Conservation (phyloP, 1,140 invertebrate species). For the Xylocopa sonorina region DNA sequence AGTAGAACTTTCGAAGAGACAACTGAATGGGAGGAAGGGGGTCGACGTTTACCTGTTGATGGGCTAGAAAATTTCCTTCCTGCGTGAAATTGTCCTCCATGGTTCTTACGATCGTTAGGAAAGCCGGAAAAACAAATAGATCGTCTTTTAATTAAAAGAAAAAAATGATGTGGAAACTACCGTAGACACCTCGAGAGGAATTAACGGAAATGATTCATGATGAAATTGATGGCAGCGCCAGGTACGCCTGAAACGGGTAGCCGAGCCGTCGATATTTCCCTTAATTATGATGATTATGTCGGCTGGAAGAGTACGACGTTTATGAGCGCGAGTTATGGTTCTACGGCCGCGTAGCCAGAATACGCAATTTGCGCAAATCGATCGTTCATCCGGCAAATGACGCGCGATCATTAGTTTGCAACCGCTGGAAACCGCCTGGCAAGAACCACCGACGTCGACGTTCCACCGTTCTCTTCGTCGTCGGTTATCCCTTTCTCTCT, state of each 20-base stretch:
- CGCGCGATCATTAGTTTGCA: conserved; percentile 26
- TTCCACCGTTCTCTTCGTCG: not conserved
- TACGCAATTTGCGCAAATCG: conserved; percentile 23
- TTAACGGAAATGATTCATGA: not conserved
- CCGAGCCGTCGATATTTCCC: not conserved
- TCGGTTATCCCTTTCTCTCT: not conserved
- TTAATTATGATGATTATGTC: conserved; percentile 27
- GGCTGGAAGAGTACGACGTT: not conserved
- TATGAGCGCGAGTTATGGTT: not conserved
- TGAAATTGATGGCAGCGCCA: not conserved
- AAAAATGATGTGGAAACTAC: not conserved
- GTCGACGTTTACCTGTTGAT: conserved; percentile 4
- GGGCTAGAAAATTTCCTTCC: not conserved
- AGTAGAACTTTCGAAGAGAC: conserved; percentile 12
- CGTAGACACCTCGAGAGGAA: not conserved
- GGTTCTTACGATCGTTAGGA: too few relatives aligned
- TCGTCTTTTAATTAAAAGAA: not conserved
- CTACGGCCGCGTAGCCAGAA: not conserved
- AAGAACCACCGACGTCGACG: not conserved
- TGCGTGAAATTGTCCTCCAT: not conserved
- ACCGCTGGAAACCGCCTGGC: conserved; percentile 3
- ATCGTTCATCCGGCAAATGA: conserved; percentile 42
- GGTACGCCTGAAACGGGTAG: not conserved
- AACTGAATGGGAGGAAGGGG: not conserved
- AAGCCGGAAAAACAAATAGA: not conserved